Evolutionary conservation across 64 coral and sea anemone genomes (phyloP).

Genomic region (Pocillopora damicornis): DNA sequence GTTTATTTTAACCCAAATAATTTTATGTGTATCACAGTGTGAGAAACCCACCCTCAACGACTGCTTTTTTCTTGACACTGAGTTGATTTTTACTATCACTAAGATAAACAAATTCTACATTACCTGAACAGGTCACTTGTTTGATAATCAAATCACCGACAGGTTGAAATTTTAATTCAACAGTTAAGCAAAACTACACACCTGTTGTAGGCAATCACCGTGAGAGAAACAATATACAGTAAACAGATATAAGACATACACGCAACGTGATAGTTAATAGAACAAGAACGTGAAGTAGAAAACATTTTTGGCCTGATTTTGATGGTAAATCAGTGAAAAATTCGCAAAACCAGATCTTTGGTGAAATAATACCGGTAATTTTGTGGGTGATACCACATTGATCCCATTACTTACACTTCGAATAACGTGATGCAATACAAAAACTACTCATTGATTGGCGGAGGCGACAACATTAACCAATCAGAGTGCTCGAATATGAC

Average conservation of each 20-base stretch:
- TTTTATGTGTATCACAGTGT: too few species aligned
- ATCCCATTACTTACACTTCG: background rate
- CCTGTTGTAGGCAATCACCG: background rate
- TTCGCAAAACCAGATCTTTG: background rate
- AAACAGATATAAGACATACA: background rate
- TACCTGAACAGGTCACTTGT: background rate
- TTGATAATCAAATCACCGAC: background rate
- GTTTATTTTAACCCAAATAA: too few species aligned
- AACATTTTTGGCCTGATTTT: background rate
- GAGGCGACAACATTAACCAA: conserved; percentile 4
- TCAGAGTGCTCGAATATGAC: conserved; percentile 9
- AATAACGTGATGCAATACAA: conserved; percentile 18
- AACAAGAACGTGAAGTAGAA: background rate
- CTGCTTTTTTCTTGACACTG: too few species aligned
- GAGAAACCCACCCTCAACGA: too few species aligned
- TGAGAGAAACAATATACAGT: background rate
- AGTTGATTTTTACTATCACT: too few species aligned
- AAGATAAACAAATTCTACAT: background rate
- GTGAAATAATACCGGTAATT: background rate
- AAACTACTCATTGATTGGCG: background rate
- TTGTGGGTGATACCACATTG: background rate
- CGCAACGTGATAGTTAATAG: too few species aligned
- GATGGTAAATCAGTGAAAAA: background rate
- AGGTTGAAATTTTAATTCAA: conserved; percentile 8
- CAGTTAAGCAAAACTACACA: background rate